Evolutionary conservation across 2,113 vertebrate genomes (phyloP).

Genomic region (Halcyon senegalensis): DNA sequence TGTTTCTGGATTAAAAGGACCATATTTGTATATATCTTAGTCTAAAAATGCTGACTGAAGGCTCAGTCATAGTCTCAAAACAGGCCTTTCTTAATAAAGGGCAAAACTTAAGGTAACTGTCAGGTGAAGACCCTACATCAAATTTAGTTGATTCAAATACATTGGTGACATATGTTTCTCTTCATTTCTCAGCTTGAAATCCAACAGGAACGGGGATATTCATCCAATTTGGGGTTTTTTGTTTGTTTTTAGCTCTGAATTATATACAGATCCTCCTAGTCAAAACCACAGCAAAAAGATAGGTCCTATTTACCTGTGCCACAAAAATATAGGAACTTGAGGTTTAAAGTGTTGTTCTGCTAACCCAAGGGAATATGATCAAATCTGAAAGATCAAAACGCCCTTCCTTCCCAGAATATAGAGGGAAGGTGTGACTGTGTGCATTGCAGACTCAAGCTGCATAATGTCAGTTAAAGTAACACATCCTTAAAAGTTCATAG

Average conservation of each 20-base stretch:
- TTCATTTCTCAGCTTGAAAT: not conserved
- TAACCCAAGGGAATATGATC: not conserved
- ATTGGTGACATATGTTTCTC: not conserved
- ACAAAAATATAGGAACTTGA: not conserved
- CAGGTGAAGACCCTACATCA: not conserved
- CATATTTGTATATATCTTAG: not conserved
- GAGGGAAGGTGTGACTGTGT: not conserved
- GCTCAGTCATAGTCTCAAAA: not conserved
- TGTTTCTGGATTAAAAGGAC: not conserved
- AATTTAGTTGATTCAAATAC: not conserved
- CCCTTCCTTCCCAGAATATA: not conserved
- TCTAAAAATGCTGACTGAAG: not conserved
- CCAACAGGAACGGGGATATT: not conserved
- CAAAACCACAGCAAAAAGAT: not conserved
- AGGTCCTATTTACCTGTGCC: not conserved
- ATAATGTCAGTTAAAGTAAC: not conserved
- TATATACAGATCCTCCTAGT: not conserved
- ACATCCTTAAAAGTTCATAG: not conserved
- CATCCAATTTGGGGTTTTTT: not conserved
- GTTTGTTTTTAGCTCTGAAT: not conserved
- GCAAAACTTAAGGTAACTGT: not conserved
- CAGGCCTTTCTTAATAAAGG: not conserved
- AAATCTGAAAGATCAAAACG: not conserved
- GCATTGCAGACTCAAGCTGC: not conserved
- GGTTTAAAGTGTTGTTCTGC: not conserved